Conservation (phyloP, 2,888 invertebrate species). For the Ceriagrion tenellum region DNA sequence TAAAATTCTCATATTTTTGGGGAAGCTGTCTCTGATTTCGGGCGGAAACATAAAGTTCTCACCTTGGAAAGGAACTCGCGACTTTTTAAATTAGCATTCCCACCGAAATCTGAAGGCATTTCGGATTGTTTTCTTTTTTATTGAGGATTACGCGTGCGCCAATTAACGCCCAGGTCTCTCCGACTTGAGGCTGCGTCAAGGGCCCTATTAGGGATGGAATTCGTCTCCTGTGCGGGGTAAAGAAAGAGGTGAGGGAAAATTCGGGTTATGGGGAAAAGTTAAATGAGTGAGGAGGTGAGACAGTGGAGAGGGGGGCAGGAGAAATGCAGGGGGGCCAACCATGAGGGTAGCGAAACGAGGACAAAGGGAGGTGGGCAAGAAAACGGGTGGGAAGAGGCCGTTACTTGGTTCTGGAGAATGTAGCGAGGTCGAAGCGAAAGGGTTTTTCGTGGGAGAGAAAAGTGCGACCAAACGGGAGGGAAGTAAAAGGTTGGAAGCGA, state of each 20-base stretch:
- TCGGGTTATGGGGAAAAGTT: not conserved
- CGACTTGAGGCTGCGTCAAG: constrained; percentile 7
- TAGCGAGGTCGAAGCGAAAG: not conserved
- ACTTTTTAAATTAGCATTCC: constrained; percentile 6
- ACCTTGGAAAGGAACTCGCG: not conserved
- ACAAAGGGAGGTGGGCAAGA: not conserved
- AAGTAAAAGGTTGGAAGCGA: not conserved
- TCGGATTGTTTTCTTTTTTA: not conserved
- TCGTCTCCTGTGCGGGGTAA: not conserved
- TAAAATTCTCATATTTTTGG: not conserved
- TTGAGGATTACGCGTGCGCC: not conserved
- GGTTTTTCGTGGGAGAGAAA: not conserved
- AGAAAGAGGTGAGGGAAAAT: not conserved
- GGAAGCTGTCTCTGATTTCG: not conserved
- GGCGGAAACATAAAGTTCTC: not conserved
- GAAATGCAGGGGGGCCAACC: not conserved
- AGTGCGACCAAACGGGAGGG: not conserved
- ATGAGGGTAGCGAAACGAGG: not conserved
- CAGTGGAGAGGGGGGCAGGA: not conserved
- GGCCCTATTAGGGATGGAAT: constrained; percentile 17
- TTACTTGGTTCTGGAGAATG: not conserved
- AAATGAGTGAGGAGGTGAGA: no score
- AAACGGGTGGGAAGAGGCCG: not conserved
- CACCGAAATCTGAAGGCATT: not conserved
- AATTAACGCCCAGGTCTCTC: not conserved